Evolutionary conservation across 2,113 vertebrate genomes (phyloP), one percentile per base, ranked within the genome.

Genomic region (Taurulus bubalis): DNA sequence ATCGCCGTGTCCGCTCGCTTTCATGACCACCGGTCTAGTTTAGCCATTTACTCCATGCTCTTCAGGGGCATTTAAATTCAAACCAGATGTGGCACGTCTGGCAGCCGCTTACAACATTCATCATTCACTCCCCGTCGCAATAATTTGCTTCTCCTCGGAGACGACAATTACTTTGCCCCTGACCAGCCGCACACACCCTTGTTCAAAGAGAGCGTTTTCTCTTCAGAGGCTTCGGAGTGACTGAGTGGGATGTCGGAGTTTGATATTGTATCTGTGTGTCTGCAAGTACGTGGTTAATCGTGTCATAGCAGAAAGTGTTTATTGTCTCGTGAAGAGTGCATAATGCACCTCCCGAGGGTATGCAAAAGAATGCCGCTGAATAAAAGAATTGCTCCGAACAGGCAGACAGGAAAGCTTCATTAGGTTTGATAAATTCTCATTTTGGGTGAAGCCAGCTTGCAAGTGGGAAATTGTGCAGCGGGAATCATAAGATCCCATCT

Each of bases 101-200:
- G 30, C 72, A 71, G 84, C 64, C 79, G 77, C 85, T 77, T 56
- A 74, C 81, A 64, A 64, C 84, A 91, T 92, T 86, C 87, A 92
- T 90, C 87, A 90, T 92, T 92, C 85, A 89, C 74, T 86, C 79
- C 32, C 75, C 58, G 32, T 89, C n/a, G 18, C 77, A 80, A 87
- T 86, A 83, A 87, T 88, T 89, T 87, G 80, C 83, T 87, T 84
- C 81, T n/a, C 82, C 78, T 86, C 55, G 59, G 89, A 86, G 79
- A 90, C 32, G 34, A 85, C 87, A 81, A 85, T 92, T 90, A 77
- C 74, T 85, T 75, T 78, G 40, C 49, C 70, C 79, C 76, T 75
- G 87, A 89, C 76, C 79, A 68, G 63, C 73, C 71, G 16, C 36
- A 77, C 36, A 77, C 49, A n/a, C 26, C 42, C 79, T 85, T n/a